Conservation (phyloP, 2,888 invertebrate genomes). For the Spodoptera littoralis region DNA sequence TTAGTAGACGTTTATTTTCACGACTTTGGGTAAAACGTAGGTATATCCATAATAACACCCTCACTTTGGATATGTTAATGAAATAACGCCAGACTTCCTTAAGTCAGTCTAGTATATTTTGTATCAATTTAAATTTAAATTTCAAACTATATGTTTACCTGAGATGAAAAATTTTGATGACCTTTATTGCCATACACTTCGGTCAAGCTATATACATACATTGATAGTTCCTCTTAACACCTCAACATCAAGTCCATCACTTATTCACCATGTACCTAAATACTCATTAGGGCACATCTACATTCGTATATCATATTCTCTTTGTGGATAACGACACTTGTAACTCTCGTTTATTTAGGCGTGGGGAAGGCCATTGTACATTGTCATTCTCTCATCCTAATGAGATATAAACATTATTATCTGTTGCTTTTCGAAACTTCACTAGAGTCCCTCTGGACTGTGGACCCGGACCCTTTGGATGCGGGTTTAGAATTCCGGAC, state of each 20-base stretch:
- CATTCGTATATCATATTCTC: slow-evolving; percentile 41
- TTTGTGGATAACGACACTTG: slow-evolving; percentile 43
- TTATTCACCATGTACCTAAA: slow-evolving; percentile 21
- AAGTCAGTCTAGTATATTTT: too few relatives aligned
- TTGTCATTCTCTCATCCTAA: slow-evolving; percentile 45
- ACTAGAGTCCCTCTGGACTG: slow-evolving; percentile 29
- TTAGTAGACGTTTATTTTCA: background rate
- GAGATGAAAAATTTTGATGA: too few relatives aligned
- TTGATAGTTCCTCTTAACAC: slow-evolving; percentile 1
- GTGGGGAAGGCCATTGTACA: slow-evolving; percentile 31
- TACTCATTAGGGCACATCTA: slow-evolving; percentile 28
- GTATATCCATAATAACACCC: too few relatives aligned
- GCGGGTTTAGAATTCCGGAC: slow-evolving; percentile 45
- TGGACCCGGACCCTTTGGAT: slow-evolving; percentile 31
- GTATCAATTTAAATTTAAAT: too few relatives aligned
- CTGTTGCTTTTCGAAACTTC: slow-evolving; percentile 41
- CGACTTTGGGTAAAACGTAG: too few relatives aligned
- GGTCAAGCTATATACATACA: slow-evolving; percentile 4
- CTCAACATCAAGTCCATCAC: background rate
- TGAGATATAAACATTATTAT: slow-evolving; percentile 55
- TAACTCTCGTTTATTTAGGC: slow-evolving; percentile 48
- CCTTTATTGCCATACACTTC: too few relatives aligned
- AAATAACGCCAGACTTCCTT: too few relatives aligned
- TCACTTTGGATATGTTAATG: too few relatives aligned
- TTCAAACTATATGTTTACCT: too few relatives aligned